Conservation (phyloP, 2,797 vertebrate genomes). For the Typhlichthys subterraneus region DNA sequence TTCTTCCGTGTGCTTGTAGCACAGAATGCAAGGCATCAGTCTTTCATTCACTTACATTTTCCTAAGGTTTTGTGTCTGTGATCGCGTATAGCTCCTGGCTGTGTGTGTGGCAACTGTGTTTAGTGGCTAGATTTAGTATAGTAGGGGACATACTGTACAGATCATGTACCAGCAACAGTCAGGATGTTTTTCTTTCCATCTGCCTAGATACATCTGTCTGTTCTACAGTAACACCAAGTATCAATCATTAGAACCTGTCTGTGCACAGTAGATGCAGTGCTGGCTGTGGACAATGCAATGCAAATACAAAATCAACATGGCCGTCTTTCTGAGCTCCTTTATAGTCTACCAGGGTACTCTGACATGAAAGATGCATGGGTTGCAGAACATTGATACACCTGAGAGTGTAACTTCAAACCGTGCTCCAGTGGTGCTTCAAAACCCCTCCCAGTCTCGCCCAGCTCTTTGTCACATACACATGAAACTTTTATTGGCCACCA, state of each 20-base stretch:
- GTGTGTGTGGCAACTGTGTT: too few relatives aligned
- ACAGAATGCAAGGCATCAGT: not conserved
- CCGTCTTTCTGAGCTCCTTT: not conserved
- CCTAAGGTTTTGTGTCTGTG: not conserved
- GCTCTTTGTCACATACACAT: constrained; percentile 62
- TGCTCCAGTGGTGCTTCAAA: constrained; percentile 4
- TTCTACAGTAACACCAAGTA: not conserved
- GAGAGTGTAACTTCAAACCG: constrained; percentile 55
- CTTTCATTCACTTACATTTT: not conserved
- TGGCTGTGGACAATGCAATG: constrained; percentile 3
- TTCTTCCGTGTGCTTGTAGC: constrained; percentile 8
- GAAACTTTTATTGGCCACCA: constrained; percentile 67
- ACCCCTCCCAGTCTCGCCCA: constrained; percentile 19
- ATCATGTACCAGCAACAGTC: not conserved
- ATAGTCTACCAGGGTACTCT: too few relatives aligned
- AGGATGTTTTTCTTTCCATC: not conserved
- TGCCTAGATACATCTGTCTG: not conserved
- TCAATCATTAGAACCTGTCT: not conserved
- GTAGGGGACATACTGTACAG: not conserved
- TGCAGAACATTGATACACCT: constrained; percentile 31
- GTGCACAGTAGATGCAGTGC: not conserved
- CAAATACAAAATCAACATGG: not conserved
- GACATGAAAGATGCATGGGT: constrained; percentile 2
- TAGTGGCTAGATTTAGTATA: not conserved
- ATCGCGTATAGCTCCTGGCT: not conserved